These are phyloP conservation scores for Pampus argenteus DNA, from an alignment of 2,797 vertebrate species.

Conservation along the genomic window DNA sequence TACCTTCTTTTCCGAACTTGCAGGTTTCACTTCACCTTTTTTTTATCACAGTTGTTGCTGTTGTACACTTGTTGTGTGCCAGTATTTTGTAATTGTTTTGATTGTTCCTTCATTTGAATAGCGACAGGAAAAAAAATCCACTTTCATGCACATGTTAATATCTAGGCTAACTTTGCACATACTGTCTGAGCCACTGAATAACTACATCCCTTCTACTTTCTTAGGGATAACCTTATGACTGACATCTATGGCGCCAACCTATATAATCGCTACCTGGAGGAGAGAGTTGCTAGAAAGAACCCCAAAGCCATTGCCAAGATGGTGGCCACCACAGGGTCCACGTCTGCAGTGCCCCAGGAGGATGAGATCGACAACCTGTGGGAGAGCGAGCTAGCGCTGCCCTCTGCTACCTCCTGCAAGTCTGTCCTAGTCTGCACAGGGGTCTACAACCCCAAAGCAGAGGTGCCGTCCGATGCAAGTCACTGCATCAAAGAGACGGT, in stretches of 20 bases:
- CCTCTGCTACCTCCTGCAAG: conserved; percentile 87
- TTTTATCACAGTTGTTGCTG: not conserved
- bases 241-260: conserved; percentile 95
- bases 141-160: not conserved
- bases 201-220: not conserved
- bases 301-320: conserved; percentile 79
- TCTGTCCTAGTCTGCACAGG: conserved; percentile 93
- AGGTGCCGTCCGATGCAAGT: conserved; percentile 77
- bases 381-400: conserved; percentile 85
- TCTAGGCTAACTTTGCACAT: too few relatives aligned
- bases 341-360: conserved; percentile 70
- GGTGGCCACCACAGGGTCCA: conserved; percentile 73
- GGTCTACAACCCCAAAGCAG: conserved; percentile 86
- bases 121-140: not conserved
- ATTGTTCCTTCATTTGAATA: not conserved
- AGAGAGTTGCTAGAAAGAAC: conserved; percentile 74
- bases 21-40: conserved; percentile 50
- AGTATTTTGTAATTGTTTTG: not conserved
- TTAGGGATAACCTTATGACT: conserved; percentile 94
- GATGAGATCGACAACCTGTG: conserved; percentile 78
- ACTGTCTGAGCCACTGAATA: not conserved
- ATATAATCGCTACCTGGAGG: conserved; percentile 91
- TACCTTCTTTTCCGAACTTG: not conserved
- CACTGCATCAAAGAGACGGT: conserved; percentile 82
- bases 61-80: not conserved